Evolutionary conservation across 2,797 vertebrate genomes (phyloP).

Genomic region (Sebastes taczanowskii): DNA sequence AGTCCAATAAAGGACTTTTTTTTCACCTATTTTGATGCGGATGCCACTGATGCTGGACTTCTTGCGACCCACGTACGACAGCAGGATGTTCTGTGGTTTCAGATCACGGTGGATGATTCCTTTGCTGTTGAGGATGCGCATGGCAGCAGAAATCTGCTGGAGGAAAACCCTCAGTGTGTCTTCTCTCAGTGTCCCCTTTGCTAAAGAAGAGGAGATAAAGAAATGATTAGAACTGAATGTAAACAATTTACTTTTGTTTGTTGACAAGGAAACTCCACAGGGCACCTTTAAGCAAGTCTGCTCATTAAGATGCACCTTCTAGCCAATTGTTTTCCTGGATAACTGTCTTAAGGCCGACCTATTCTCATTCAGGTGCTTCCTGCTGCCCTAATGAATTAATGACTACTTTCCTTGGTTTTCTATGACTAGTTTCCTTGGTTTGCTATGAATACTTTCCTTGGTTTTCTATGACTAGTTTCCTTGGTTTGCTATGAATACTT

Average conservation of each 20-base stretch:
- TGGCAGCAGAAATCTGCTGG: conserved; percentile 96
- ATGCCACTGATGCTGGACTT: conserved; percentile 91
- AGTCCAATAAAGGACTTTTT: neutral
- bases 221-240: neutral
- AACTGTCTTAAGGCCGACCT: neutral
- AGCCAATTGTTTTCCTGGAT: neutral
- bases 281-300: neutral
- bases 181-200: conserved; percentile 94
- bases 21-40: conserved; percentile 93
- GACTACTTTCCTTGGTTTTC: neutral
- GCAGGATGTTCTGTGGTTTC: conserved; percentile 96
- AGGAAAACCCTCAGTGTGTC: conserved; percentile 95
- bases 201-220: conserved; percentile 66
- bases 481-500: no score
- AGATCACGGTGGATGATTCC: conserved; percentile 96
- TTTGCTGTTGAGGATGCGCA: conserved; percentile 94
- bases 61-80: conserved; percentile 89
- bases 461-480: neutral
- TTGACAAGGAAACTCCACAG: neutral
- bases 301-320: neutral
- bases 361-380: neutral
- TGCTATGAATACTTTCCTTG: no score
- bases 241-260: neutral
- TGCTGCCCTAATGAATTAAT: neutral
- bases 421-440: no score